These are phyloP conservation scores for Orestias chungarensis DNA, from an alignment of 2,797 vertebrate species.

Conservation along the genomic window DNA sequence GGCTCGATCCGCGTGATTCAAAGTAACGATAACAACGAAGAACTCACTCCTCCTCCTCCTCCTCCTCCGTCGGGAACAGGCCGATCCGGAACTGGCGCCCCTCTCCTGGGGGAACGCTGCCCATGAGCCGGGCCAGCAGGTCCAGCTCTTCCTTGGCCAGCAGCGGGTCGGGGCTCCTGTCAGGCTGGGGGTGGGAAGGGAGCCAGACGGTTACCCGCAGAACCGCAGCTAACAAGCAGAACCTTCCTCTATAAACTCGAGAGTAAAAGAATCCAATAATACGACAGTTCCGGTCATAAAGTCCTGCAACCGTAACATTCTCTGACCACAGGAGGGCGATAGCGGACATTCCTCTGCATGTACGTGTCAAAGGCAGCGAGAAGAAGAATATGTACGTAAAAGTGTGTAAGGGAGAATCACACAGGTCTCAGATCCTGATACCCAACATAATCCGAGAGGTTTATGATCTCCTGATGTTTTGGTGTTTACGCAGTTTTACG, in stretches of 20 bases:
- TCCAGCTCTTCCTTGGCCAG: constrained; percentile 95
- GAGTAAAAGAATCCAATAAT: background rate
- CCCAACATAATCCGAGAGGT: background rate
- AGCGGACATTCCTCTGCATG: too few species aligned
- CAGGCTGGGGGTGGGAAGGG: constrained; percentile 69
- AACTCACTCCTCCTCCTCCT: constrained; percentile 84
- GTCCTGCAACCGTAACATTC: background rate
- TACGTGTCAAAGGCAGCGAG: too few species aligned
- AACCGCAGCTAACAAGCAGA: background rate
- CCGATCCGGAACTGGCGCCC: constrained; percentile 83
- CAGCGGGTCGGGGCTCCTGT: constrained; percentile 82
- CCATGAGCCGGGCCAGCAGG: constrained; percentile 89
- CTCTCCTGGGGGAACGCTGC: constrained; percentile 71
- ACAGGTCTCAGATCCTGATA: background rate
- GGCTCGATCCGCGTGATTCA: background rate
- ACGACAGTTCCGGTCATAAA: background rate
- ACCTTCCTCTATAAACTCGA: background rate
- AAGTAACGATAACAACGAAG: constrained; percentile 4
- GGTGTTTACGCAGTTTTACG: too few species aligned
- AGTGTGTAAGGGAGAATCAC: too few species aligned
- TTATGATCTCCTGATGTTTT: too few species aligned
- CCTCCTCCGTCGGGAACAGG: constrained; percentile 86
- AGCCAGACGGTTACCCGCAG: background rate
- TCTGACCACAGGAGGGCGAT: too few species aligned
- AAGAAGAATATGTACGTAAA: too few species aligned